These are phyloP conservation scores for Clepsis dumicolana DNA, from an alignment of 2,888 invertebrate genomes.

Conservation along the genomic window DNA sequence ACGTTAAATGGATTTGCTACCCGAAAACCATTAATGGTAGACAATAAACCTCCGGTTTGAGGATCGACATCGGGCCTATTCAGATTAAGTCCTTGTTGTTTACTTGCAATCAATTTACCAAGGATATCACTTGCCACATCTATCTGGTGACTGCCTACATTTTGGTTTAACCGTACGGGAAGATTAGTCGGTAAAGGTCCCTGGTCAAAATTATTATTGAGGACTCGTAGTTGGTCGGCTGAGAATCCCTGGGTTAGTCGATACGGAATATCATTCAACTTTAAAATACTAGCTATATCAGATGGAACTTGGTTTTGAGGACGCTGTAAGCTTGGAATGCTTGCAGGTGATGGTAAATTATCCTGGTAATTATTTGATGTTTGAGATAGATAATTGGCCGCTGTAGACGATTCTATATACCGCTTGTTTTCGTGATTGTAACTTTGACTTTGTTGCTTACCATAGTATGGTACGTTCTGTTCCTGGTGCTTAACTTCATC, in stretches of 20 bases:
- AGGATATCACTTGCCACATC: conserved; percentile 73
- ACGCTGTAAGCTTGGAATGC: conserved; percentile 59
- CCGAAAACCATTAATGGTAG: conserved; percentile 81
- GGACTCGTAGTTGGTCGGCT: conserved; percentile 62
- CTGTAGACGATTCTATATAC: conserved; percentile 58
- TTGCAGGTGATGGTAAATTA: conserved; percentile 61
- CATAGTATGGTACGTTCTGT: conserved; percentile 58
- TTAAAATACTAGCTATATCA: conserved; percentile 68
- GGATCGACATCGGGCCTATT: conserved; percentile 71
- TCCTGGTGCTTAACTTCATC: conserved; percentile 66
- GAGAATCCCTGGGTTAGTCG: conserved; percentile 68
- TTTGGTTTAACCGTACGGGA: conserved; percentile 76
- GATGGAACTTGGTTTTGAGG: conserved; percentile 60
- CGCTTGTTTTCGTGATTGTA: conserved; percentile 63
- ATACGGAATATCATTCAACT: conserved; percentile 76
- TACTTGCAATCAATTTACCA: conserved; percentile 69
- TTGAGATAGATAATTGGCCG: conserved; percentile 60
- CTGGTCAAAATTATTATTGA: conserved; percentile 71
- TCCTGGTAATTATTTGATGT: conserved; percentile 62
- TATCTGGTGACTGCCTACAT: conserved; percentile 76
- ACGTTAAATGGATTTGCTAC: conserved; percentile 84
- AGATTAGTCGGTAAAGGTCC: conserved; percentile 66
- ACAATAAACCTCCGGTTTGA: conserved; percentile 61
- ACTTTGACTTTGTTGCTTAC: conserved; percentile 63
- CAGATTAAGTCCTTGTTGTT: conserved; percentile 58